phyloP scores from a whole-genome alignment of 2,888 invertebrate species.

The Tolmerus cingulatus region DNA sequence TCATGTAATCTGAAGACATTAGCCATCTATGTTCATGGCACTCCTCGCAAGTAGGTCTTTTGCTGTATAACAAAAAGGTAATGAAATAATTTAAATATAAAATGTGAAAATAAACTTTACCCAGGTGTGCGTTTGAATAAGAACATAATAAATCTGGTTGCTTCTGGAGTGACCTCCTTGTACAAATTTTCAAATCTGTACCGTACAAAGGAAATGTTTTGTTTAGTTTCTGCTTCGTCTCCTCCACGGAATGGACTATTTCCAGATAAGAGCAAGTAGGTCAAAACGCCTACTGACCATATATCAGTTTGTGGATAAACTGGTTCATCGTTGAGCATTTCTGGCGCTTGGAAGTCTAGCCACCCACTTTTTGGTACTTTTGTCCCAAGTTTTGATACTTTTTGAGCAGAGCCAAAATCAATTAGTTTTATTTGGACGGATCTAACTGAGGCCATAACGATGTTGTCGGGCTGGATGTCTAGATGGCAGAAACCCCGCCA shows the following conservation, averaged over 20 bases:
- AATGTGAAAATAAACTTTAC: slow-evolving; percentile 66
- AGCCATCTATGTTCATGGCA: slow-evolving; percentile 97
- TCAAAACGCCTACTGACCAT: slow-evolving; percentile 93
- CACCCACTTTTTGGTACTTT: slow-evolving; percentile 71
- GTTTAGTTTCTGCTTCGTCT: slow-evolving; percentile 83
- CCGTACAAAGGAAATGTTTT: slow-evolving; percentile 90
- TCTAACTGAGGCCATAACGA: slow-evolving; percentile 88
- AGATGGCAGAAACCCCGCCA: slow-evolving; percentile 91
- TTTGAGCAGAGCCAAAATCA: slow-evolving; percentile 89
- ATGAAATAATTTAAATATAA: neutral
- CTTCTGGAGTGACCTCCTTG: slow-evolving; percentile 93
- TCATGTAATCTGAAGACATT: slow-evolving; percentile 89
- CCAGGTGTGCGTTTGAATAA: slow-evolving; percentile 93
- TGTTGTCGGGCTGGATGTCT: slow-evolving; percentile 93
- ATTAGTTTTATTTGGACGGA: slow-evolving; percentile 88
- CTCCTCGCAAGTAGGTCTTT: slow-evolving; percentile 93
- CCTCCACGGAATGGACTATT: slow-evolving; percentile 88
- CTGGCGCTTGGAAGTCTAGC: slow-evolving; percentile 83
- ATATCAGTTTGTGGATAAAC: slow-evolving; percentile 92
- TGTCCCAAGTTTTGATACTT: slow-evolving; percentile 80
- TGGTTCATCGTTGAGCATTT: slow-evolving; percentile 85
- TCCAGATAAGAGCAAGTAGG: slow-evolving; percentile 92
- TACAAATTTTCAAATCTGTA: slow-evolving; percentile 94
- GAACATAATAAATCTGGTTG: slow-evolving; percentile 92
- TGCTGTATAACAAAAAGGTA: slow-evolving; percentile 67